Base-by-base conservation (phyloP, 2,797 vertebrate species). In the Lutjanus argentimaculatus region DNA sequence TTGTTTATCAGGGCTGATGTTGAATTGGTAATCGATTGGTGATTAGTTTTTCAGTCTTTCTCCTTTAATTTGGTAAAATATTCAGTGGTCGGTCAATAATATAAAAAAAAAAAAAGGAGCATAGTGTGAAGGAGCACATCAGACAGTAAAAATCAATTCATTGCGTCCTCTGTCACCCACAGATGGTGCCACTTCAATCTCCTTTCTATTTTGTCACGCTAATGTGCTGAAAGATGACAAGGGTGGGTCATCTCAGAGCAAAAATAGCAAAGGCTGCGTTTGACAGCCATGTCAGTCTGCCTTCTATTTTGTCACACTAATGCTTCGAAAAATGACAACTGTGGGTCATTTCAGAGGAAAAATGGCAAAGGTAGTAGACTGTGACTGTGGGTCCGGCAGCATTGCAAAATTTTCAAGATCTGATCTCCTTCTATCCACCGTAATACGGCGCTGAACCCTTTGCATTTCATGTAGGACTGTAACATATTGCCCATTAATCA, bases 151-250 rank as follows among this genome's bases (percentile, higher is more conserved):
- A 92, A 91, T 92, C 89, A 73, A 92, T 93, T 88, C 82, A 88
- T 78, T 72, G 87, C 74, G 45, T 92, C 82, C 67, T 86, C 86
- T 85, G 91, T 89, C 91, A 85, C 65, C 87, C 84, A 71, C 91
- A 93, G 91, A 93, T 91, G 92, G 84, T 83, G 88, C 91, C 84
- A 85, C 91, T 92, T 93, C 90, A 92, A 89, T 92, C 89, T 92
- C 84, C 79, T 77, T 76, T 85, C 89, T 84, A 75, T 92, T 93
- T 91, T 92, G 90, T 93, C 92, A 92, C 70, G 82, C 87, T 93
- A 93, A 93, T 93, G 91, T 88, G 86, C 89, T 67, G 89, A 89
- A 86, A 92, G 90, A 92, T 94, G 93, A 93, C 91, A 93, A 66
- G 88, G 79, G 86, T 82, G 86, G 86, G 87, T 91, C 90, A 86